Conservation (phyloP, 2,888 invertebrate genomes). For the Sesia bembeciformis region DNA sequence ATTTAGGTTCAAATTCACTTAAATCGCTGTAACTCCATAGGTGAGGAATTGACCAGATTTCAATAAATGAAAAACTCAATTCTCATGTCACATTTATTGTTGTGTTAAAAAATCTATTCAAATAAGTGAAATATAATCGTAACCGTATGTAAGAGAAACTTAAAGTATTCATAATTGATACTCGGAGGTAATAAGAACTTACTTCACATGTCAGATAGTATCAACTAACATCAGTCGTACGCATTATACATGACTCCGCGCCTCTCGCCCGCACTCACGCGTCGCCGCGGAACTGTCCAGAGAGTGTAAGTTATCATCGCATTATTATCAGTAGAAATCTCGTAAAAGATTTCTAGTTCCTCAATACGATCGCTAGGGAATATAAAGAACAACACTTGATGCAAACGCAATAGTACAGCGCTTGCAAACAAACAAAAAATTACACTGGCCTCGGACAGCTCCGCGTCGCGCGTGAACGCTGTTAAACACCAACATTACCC, state of each 20-base stretch:
- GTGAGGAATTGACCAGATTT: no score
- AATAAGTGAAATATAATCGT: slow-evolving; percentile 70
- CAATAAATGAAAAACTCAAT: slow-evolving; percentile 51
- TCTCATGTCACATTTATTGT: slow-evolving; percentile 72
- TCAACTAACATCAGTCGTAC: slow-evolving; percentile 66
- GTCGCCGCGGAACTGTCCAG: no score
- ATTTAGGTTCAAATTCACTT: no score
- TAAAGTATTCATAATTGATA: slow-evolving; percentile 69
- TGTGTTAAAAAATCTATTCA: slow-evolving; percentile 73
- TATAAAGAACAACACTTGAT: slow-evolving; percentile 16
- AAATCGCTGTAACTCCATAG: no score
- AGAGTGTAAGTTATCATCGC: no score
- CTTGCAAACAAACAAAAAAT: slow-evolving; percentile 33
- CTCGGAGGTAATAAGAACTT: slow-evolving; percentile 73
- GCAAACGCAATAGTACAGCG: slow-evolving; percentile 28
- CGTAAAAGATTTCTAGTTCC: no score
- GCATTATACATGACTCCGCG: slow-evolving; percentile 30
- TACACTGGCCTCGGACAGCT: slow-evolving; percentile 14
- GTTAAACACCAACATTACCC: slow-evolving; percentile 51
- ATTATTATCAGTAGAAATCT: no score
- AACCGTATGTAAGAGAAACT: slow-evolving; percentile 56
- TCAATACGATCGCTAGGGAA: no score
- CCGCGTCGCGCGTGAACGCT: slow-evolving; percentile 2
- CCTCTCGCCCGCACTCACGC: no score
- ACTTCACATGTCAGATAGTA: slow-evolving; percentile 59